Evolutionary conservation across 2,113 vertebrate genomes (phyloP), one percentile per base, ranked within the genome.

Genomic region (Murina feae): DNA sequence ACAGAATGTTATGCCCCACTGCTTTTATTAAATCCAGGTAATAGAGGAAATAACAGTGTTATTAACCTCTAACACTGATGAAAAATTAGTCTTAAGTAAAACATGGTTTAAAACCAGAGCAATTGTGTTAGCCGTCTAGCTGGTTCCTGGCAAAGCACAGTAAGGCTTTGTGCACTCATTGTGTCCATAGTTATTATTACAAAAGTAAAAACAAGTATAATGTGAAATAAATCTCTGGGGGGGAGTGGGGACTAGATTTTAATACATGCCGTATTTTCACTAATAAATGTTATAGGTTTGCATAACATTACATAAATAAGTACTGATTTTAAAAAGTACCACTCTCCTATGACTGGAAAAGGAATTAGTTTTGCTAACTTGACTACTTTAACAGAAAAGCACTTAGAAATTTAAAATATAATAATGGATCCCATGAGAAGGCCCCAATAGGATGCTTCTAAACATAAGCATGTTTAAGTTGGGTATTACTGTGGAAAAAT

Each of bases 11-110:
- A 97, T 96, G 97, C 94, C 97, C 92, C 96, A 97, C 95, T 98
- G 97, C 97, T 98, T 98, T 98, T 97, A 98, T 98, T 98, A 98
- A 98, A 98, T 97, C 83, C 96, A 96, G 96, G 97, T 90, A 98
- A 96, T 94, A 97, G 97, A 97, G 98, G 98, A 98, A 98, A 98
- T 98, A 98, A 96, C 93, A 98, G 97, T 96, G 96, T 97, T 98
- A 97, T 98, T 98, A 98, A 98, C 97, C 97, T 98, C 96, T 98
- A 98, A 97, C 97, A 97, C 96, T 97, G 98, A 97, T 98, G 97
- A 97, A 98, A 98, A 98, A 97, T 98, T 97, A 97, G 95, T 96
- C 74, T 96, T 90, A 86, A 97, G 95, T 91, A 97, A 97, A 98
- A 81, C 53, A 58, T 94, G 92, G 91, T 95, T 96, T 97, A 92